Evolutionary conservation across 2,113 vertebrate genomes (phyloP).

Genomic region (Calyptommatus sinebrachiatus): DNA sequence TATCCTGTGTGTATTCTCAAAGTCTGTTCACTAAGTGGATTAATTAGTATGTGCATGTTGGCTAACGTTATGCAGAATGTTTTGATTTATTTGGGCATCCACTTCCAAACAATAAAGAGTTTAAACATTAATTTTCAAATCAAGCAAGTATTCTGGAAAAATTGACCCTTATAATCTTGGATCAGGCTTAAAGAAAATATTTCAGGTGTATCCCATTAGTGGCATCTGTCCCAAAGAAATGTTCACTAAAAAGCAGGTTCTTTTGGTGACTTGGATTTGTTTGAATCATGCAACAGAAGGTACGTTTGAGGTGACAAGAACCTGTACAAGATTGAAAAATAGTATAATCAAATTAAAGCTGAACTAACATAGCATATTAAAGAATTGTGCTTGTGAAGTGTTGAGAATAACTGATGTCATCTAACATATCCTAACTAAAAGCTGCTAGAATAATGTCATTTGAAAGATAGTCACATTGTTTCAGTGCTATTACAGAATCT

Average conservation of each 20-base stretch:
- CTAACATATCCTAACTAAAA: neutral
- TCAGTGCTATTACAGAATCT: neutral
- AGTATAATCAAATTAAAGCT: neutral
- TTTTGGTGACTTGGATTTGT: constrained; percentile 8
- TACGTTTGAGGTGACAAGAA: neutral
- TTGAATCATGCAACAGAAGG: too few relatives aligned
- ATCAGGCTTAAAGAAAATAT: neutral
- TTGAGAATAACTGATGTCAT: neutral
- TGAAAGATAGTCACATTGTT: neutral
- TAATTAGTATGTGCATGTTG: constrained; percentile 52
- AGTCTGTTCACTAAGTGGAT: constrained; percentile 55
- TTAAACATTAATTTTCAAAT: constrained; percentile 42
- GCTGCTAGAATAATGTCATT: neutral
- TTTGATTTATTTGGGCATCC: constrained; percentile 53
- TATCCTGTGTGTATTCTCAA: constrained; percentile 53
- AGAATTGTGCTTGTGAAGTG: neutral
- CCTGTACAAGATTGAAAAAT: neutral
- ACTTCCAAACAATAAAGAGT: constrained; percentile 57
- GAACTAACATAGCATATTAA: neutral
- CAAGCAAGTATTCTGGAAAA: neutral
- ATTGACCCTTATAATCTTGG: neutral
- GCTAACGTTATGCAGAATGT: constrained; percentile 56
- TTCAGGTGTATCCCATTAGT: neutral
- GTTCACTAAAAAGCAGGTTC: neutral
- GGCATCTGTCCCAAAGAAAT: constrained; percentile 40